A percentile compares a stretch with the other conserved stretches of the same genome.
phyloP scores from a whole-genome alignment of 2,888 invertebrate species.

The Hydroisotoma schaefferi region DNA sequence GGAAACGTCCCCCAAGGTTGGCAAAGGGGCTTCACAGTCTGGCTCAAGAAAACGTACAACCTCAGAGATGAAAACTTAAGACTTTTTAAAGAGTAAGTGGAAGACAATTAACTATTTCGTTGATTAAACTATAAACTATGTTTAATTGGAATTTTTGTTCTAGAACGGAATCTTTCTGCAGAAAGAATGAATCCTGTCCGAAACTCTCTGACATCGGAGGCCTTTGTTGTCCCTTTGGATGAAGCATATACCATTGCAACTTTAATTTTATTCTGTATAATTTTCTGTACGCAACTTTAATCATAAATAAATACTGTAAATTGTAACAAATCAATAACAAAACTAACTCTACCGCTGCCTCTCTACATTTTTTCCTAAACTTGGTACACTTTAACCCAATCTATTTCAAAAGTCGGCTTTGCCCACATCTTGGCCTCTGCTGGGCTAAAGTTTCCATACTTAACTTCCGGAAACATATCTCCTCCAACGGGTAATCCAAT shows the following conservation, averaged over 20 bases:
- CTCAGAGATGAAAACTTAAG: slow-evolving; percentile 11
- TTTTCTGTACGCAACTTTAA: not conserved
- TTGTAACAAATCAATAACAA: not conserved
- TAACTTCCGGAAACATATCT: slow-evolving; percentile 26
- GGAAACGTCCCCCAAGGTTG: slow-evolving; percentile 28
- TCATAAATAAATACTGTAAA: not conserved
- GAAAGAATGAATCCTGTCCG: slow-evolving; percentile 9
- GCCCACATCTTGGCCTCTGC: slow-evolving; percentile 29
- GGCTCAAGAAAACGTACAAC: slow-evolving; percentile 15
- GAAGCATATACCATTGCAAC: slow-evolving; percentile 9
- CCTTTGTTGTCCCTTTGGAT: slow-evolving; percentile 38
- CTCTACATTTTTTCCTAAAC: not conserved
- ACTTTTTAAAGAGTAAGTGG: slow-evolving; percentile 18
- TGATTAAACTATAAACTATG: not conserved
- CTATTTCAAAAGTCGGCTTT: slow-evolving; percentile 42
- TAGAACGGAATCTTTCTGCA: slow-evolving; percentile 13
- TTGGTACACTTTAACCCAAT: slow-evolving; percentile 39
- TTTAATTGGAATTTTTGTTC: not conserved
- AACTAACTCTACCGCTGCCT: not conserved
- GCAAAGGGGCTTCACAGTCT: slow-evolving; percentile 25
- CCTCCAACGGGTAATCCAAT: slow-evolving; percentile 42
- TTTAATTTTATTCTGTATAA: slow-evolving; percentile 10
- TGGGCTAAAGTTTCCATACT: slow-evolving; percentile 30
- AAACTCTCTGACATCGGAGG: slow-evolving; percentile 23
- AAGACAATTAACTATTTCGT: not conserved